Evolutionary conservation across 2,888 invertebrate species (phyloP), one percentile per base, ranked within the genome.

Genomic region (Protodeltote pygarga): DNA sequence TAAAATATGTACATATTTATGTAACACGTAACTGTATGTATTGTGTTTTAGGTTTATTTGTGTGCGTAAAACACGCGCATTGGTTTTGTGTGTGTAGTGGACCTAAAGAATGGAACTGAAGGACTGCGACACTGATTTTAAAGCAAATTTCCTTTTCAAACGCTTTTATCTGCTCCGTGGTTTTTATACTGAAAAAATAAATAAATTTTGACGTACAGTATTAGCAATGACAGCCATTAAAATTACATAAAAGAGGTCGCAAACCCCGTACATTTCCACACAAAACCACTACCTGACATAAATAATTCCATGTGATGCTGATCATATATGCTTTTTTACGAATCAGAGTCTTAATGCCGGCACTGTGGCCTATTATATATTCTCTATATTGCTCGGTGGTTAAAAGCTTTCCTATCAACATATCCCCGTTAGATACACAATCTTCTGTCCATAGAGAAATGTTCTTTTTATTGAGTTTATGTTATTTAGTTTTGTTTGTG

Each of bases 291-390:
- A 39, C 34, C 15, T 15, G 23, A 39, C 45, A 49, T 58, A 48
- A 68, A 54, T 61, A 49, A 61, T 54, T 44, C 38, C 3, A 15
- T 35, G 46, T 27, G 21, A 28, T n/a, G 3, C 38, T 29, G 53
- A 59, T 65, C 54, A 59, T 39, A 53, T 58, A 65, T 68, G 65
- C 58, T 53, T 65, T 65, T 66, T 65, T 58, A 29, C 33, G 41
- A 50, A 63, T 58, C 38, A 37, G 23, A 39, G 5, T 44, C 46
- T 35, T 63, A 65, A 63, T 65, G 45, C 46, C 29, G 16, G 33
- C 35, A 34, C 45, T 45, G 62, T 28, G 62, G 55, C 45, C 21
- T 58, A 53, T 68, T 20, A 58, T 65, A 41, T 68, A 60, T 63
- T 65, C 65, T 14, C 21, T 59, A 24, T 62, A 50, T 35, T 33